Evolutionary conservation across 2,888 invertebrate species (phyloP), one percentile per base, ranked within the genome.

Genomic region (Limnephilus rhombicus): DNA sequence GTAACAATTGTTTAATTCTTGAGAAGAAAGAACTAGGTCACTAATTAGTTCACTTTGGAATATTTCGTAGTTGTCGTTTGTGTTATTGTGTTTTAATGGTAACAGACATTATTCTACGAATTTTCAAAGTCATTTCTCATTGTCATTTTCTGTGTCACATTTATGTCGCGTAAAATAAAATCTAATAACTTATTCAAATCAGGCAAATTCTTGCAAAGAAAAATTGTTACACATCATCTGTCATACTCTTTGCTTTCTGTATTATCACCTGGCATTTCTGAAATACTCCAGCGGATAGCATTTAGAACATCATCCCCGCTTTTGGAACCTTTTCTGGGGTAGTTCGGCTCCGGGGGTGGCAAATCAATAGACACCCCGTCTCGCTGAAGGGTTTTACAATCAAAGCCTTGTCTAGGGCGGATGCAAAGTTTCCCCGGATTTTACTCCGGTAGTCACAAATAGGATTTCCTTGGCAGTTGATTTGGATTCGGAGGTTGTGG

Each of bases 341-440:
- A 68, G 88, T 88, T 86, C 13, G n/a, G n/a, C 41, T 31, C 24
- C 18, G 53, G 68, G 88, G 88, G 88, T 68, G 29, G 29, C 88
- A 68, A 88, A 88, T 88, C 88, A 88, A 88, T 88, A 88, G 88
- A 53, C 88, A 88, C 15, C 88, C 88, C 68, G 68, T 68, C 88
- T 68, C 68, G 15, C 88, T 88, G 88, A 68, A 88, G 88, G 68
- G 49, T 88, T 88, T 88, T 88, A 88, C 88, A 88, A 88, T 88
- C 88, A 68, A 68, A 88, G 68, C 68, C 88, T 88, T 68, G 88
- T 88, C 88, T 88, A 88, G 88, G 68, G 88, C 88, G 88, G 88
- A 88, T 88, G 88, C 88, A 88, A 88, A 88, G 88, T 49, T 88
- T 13, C 88, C 88, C 88, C 88, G 88, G 86, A 41, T 37, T 86